phyloP scores from a whole-genome alignment of 2,888 invertebrate genomes.

The Trichogramma dendrolimi region DNA sequence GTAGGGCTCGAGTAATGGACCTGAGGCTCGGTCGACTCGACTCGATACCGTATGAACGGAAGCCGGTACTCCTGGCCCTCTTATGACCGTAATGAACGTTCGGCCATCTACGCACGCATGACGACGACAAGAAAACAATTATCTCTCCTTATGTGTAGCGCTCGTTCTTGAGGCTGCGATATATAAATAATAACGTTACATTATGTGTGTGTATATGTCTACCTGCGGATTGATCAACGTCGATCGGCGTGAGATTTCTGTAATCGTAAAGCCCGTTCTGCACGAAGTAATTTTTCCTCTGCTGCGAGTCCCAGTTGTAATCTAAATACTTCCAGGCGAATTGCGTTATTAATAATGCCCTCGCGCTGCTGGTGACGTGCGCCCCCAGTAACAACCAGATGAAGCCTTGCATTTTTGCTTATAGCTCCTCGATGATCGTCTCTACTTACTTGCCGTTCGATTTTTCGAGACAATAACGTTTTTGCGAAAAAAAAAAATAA shows the following conservation, averaged over 20 bases:
- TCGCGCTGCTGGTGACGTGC: too few relatives aligned
- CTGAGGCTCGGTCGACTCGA: conserved; percentile 46
- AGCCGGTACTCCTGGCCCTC: conserved; percentile 62
- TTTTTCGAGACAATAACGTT: too few relatives aligned
- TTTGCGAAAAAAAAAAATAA: too few relatives aligned
- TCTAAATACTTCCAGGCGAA: conserved; percentile 14
- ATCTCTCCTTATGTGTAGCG: not conserved
- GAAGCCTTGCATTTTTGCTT: too few relatives aligned
- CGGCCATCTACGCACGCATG: conserved; percentile 25
- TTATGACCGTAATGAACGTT: conserved; percentile 66
- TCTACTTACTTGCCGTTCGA: too few relatives aligned
- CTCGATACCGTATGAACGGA: conserved; percentile 61
- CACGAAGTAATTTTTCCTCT: not conserved
- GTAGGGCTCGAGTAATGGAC: conserved; percentile 57
- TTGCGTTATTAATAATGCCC: not conserved
- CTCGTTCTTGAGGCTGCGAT: not conserved
- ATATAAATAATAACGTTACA: not conserved
- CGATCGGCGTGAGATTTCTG: not conserved
- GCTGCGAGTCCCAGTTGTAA: conserved; percentile 3
- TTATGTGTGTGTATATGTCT: not conserved
- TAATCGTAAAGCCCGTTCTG: conserved; percentile 1
- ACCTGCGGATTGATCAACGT: conserved; percentile 10
- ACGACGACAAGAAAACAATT: not conserved
- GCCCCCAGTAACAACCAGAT: too few relatives aligned
- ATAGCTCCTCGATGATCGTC: too few relatives aligned